Evolutionary conservation across 2,888 invertebrate species (phyloP).

Genomic region (Dinocampus coccinellae): DNA sequence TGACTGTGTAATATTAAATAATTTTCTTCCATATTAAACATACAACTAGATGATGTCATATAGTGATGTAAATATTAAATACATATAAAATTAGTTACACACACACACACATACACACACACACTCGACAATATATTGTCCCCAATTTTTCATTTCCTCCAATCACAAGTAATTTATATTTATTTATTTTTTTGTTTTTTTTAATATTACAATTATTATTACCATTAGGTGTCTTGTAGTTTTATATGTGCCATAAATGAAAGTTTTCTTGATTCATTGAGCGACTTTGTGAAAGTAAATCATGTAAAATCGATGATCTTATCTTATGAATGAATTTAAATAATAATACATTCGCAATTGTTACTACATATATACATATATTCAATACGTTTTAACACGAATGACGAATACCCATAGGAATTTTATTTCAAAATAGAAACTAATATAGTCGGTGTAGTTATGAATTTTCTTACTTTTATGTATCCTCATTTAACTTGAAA

Average conservation of each 20-base stretch:
- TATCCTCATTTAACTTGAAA: background rate
- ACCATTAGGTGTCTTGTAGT: background rate
- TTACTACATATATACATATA: background rate
- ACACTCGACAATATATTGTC: background rate
- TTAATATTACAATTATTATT: background rate
- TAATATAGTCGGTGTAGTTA: background rate
- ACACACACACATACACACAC: too few relatives aligned
- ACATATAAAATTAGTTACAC: too few relatives aligned
- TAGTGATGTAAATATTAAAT: too few relatives aligned
- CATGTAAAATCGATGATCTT: background rate
- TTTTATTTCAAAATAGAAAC: background rate
- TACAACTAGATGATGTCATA: conserved; percentile 32
- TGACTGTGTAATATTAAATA: background rate
- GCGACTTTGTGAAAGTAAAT: background rate
- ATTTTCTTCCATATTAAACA: background rate
- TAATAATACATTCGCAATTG: background rate
- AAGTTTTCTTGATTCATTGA: background rate
- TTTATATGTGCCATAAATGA: background rate
- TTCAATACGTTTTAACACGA: background rate
- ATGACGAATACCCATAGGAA: conserved; percentile 1
- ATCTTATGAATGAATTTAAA: background rate
- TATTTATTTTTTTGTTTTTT: background rate
- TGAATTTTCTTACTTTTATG: background rate
- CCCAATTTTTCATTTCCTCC: background rate
- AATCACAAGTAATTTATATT: background rate